Percentiles rank a stretch among this genome's conserved stretches.
These are phyloP conservation scores for Esox lucius DNA, from an alignment of 2,797 vertebrate species.

Conservation along the genomic window DNA sequence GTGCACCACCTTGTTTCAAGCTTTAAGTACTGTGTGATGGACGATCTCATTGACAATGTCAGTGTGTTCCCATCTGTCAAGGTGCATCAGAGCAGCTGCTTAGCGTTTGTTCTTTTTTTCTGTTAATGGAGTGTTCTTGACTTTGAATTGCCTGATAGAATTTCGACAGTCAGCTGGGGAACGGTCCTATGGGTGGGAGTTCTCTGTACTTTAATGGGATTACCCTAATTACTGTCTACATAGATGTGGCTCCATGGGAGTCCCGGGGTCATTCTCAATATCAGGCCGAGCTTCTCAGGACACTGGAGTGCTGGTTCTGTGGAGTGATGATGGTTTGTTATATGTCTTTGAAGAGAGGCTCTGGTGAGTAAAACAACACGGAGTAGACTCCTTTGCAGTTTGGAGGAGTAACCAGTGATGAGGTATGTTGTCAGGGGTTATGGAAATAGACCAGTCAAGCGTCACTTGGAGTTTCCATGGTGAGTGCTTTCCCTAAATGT, in stretches of 20 bases:
- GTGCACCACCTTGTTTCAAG: neutral
- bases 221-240: conserved; percentile 42
- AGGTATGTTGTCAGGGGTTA: neutral
- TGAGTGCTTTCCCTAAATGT: neutral
- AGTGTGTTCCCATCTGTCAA: neutral
- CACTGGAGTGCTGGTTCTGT: neutral
- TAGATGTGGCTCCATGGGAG: conserved; percentile 20
- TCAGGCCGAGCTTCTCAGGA: conserved; percentile 22
- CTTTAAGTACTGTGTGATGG: neutral
- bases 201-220: conserved; percentile 42
- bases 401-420: neutral
- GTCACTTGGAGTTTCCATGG: neutral
- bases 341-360: neutral
- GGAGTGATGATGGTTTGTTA: neutral
- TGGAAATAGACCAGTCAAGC: neutral
- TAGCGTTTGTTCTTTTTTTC: neutral
- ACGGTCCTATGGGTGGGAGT: conserved; percentile 11
- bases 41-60: neutral
- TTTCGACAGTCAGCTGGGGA: conserved; percentile 18
- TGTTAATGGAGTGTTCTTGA: conserved; percentile 8
- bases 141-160: conserved; percentile 16
- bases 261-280: conserved; percentile 36
- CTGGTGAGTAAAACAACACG: neutral
- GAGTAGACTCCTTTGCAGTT: neutral
- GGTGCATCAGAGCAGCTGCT: neutral